A percentile compares a stretch with the other conserved stretches of the same genome.
These are phyloP conservation scores for Bombus waltoni DNA, from an alignment of 1,140 invertebrate species.

Conservation along the genomic window DNA sequence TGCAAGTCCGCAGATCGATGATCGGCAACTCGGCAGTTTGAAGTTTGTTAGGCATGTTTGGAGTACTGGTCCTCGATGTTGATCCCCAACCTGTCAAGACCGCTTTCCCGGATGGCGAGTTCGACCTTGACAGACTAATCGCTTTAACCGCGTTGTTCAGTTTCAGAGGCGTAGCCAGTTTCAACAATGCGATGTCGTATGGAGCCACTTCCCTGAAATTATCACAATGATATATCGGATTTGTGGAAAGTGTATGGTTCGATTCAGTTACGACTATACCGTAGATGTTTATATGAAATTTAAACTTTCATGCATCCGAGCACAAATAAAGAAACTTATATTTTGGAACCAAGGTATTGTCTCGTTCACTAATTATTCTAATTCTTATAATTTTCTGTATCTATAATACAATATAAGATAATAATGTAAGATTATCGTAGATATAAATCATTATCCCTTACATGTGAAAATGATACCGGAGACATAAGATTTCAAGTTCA, in stretches of 20 bases:
- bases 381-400: background rate
- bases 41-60: slow-evolving; percentile 57
- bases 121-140: slow-evolving; percentile 79
- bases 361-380: background rate
- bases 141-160: slow-evolving; percentile 82
- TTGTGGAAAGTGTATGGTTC: background rate
- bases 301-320: background rate
- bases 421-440: too few species aligned
- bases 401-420: too few species aligned
- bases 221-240: background rate
- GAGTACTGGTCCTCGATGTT: slow-evolving; percentile 48
- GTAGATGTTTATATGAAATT: too few species aligned
- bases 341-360: background rate
- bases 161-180: slow-evolving; percentile 75
- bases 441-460: background rate
- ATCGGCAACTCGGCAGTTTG: slow-evolving; percentile 63
- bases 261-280: background rate
- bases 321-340: background rate
- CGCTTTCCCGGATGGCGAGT: slow-evolving; percentile 70
- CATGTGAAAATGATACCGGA: too few species aligned
- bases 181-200: slow-evolving; percentile 86
- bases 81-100: slow-evolving; percentile 83
- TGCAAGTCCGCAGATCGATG: slow-evolving; percentile 60
- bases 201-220: slow-evolving; percentile 78
- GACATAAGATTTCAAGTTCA: too few species aligned